These are phyloP conservation scores for Microcebus murinus DNA, from an alignment of 2,113 vertebrate genomes.

Conservation along the genomic window DNA sequence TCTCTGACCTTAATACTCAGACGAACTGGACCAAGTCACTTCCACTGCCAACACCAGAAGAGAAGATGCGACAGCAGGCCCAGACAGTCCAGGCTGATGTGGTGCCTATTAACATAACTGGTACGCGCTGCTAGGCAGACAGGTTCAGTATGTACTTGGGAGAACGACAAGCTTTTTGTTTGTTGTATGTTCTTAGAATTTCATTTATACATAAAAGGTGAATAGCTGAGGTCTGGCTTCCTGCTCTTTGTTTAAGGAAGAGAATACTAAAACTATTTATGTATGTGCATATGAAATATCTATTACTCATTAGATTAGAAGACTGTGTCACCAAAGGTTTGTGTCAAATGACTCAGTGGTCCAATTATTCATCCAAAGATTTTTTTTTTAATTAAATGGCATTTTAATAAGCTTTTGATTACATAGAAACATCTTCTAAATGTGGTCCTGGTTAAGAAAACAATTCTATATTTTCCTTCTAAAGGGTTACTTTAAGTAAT, in stretches of 20 bases:
- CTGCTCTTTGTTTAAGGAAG: background rate
- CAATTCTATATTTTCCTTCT: background rate
- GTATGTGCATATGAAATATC: background rate
- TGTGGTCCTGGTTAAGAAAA: background rate
- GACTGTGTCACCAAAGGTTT: background rate
- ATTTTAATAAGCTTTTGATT: conserved; percentile 12
- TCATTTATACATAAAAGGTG: background rate
- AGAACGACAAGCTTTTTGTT: background rate
- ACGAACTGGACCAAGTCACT: conserved; percentile 89
- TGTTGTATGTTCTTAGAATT: background rate
- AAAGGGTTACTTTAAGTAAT: background rate
- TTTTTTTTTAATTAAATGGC: conserved; percentile 11
- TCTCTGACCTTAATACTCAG: conserved; percentile 89
- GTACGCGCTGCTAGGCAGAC: conserved; percentile 84
- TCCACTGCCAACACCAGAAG: conserved; percentile 95
- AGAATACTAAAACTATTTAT: background rate
- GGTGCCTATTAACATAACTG: conserved; percentile 97
- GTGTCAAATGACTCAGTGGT: background rate
- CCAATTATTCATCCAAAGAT: background rate
- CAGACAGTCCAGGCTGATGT: conserved; percentile 94
- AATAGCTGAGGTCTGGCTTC: background rate
- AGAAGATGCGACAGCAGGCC: conserved; percentile 96
- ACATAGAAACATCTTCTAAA: background rate
- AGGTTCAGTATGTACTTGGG: background rate
- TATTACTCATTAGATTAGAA: background rate